These are phyloP conservation scores for Acyrthosiphon pisum DNA, from an alignment of 1,140 invertebrate genomes.

Conservation along the genomic window DNA sequence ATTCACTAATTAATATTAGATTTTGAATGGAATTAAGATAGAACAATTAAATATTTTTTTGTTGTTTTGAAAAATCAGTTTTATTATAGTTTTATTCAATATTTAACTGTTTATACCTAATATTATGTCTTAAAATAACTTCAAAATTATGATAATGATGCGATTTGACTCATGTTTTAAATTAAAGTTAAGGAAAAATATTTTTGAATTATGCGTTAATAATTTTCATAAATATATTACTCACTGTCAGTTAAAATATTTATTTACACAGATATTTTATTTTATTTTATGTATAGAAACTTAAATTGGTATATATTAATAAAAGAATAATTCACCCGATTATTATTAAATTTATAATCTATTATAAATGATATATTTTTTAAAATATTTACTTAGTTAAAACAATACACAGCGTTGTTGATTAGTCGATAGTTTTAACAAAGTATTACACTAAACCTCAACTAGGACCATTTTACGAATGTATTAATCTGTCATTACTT, in stretches of 20 bases:
- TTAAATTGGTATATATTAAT: too few species aligned
- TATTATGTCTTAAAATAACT: background rate
- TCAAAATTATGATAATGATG: background rate
- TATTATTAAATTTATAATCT: too few species aligned
- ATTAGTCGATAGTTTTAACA: too few species aligned
- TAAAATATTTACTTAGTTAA: too few species aligned
- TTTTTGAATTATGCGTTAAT: too few species aligned
- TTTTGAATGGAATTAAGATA: background rate
- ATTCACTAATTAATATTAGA: background rate
- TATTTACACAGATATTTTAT: too few species aligned
- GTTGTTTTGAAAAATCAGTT: background rate
- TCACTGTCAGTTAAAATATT: too few species aligned
- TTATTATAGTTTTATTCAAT: background rate
- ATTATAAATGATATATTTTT: too few species aligned
- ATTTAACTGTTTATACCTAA: background rate
- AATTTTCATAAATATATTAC: too few species aligned
- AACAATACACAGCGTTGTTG: too few species aligned
- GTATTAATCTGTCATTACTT: background rate
- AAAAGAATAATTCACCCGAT: too few species aligned
- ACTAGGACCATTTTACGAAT: background rate
- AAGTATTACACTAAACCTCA: background rate
- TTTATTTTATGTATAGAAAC: too few species aligned
- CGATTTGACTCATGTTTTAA: background rate
- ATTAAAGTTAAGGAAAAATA: background rate
- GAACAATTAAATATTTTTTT: background rate